Evolutionary conservation across 2,888 invertebrate species (phyloP), one percentile per base, ranked within the genome.

Genomic region (Dexiosoma caninum): DNA sequence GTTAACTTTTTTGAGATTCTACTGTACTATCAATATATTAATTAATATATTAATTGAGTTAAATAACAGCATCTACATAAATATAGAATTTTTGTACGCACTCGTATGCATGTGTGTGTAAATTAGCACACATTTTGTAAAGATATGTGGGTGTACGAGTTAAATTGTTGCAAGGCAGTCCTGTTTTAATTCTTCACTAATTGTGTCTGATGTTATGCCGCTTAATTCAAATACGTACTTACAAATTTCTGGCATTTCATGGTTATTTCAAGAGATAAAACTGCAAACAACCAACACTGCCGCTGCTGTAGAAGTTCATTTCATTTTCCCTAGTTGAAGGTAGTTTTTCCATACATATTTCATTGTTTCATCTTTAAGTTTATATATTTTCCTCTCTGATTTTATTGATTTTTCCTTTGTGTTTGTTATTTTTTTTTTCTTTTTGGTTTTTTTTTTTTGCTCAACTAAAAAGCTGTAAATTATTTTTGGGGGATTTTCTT

Each of bases 371-470:
- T 55, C 59, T 69, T 74, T 27, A 64, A 79, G 49, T 57, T 49
- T 49, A 32, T 44, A 46, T 44, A 19, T 5, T 51, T 62, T 37
- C 42, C n/a, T 27, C 30, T 40, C 19, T 30, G 5, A 16, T 64
- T 53, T 64, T 59, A 79, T 75, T 62, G 75, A 79, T 75, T 75
- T 74, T 42, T 42, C 21, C 30, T 49, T 42, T 70, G 46, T 49
- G 40, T 32, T 51, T 74, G 27, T 42, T 62, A 1, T 44, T 19
- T n/a, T 12, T 3, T 46, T 57, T n/a, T n/a, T 46, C 5, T 37
- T 6, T 1, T 69, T 42, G n/a, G n/a, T n/a, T n/a, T n/a, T n/a
- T n/a, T n/a, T n/a, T 35, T 2, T 32, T 30, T 44, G 42, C 19
- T 27, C 51, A 30, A 55, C n/a, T 32, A n/a, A 67, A 72, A 49